Evolutionary conservation across 2,797 vertebrate species (phyloP).

Genomic region (Falco columbarius): DNA sequence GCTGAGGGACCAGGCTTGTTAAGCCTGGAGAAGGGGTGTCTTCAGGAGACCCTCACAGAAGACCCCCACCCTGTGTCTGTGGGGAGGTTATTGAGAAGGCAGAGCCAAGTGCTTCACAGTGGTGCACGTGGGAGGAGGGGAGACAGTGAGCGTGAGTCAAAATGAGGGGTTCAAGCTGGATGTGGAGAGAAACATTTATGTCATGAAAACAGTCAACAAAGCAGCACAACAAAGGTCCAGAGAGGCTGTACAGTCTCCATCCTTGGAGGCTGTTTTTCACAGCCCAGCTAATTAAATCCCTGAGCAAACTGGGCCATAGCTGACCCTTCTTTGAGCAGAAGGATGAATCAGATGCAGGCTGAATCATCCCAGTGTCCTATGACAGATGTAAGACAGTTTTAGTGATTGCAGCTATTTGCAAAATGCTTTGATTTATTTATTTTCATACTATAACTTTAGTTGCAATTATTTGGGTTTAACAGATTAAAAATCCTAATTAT

Average conservation of each 20-base stretch:
- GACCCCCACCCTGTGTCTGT: not conserved
- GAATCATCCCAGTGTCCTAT: not conserved
- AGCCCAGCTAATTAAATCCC: not conserved
- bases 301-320: not conserved
- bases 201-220: rapidly evolving
- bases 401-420: not conserved
- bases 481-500: not conserved
- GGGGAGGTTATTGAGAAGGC: not conserved
- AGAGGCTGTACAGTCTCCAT: not conserved
- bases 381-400: not conserved
- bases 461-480: not conserved
- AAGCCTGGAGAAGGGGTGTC: not conserved
- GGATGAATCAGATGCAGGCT: not conserved
- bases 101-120: not conserved
- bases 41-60: not conserved
- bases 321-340: not conserved
- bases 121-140: rapidly evolving
- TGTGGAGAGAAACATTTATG: not conserved
- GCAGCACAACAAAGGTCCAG: not conserved
- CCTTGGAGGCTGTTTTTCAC: not conserved
- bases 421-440: not conserved
- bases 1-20: not conserved
- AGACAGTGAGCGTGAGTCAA: no score
- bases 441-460: not conserved
- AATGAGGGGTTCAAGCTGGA: not conserved